Evolutionary conservation across 1,140 invertebrate species (phyloP).

Genomic region (Tetragnatha versicolor): DNA sequence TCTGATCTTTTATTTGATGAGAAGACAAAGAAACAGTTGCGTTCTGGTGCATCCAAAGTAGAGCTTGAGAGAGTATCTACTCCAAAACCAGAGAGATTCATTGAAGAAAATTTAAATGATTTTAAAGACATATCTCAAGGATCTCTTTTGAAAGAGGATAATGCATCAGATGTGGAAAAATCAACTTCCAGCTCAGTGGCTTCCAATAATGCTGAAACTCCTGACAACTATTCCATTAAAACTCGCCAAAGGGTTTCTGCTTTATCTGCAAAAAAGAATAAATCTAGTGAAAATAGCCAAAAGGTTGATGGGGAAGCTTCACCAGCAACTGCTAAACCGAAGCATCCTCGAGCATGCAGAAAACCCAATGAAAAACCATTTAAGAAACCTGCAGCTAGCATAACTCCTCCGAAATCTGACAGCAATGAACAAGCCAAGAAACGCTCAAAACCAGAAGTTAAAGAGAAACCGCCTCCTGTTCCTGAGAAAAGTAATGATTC

Average conservation of each 20-base stretch:
- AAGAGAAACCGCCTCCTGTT: background rate
- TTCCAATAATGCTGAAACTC: slow-evolving; percentile 5
- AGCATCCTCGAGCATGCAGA: slow-evolving; percentile 44
- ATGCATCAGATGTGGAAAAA: background rate
- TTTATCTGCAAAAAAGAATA: slow-evolving; percentile 6
- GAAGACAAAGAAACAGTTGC: slow-evolving; percentile 19
- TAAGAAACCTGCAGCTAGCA: background rate
- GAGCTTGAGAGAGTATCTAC: background rate
- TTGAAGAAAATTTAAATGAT: background rate
- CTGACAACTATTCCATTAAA: slow-evolving; percentile 44
- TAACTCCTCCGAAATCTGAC: background rate
- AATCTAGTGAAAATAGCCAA: slow-evolving; percentile 17
- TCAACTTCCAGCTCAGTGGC: background rate
- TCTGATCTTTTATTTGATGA: background rate
- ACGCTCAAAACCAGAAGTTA: background rate
- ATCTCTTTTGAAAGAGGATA: background rate
- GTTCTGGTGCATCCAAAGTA: background rate
- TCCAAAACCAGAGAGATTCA: background rate
- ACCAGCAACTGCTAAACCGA: slow-evolving; percentile 15
- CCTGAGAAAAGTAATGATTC: slow-evolving; percentile 9
- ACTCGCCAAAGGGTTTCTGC: slow-evolving; percentile 33
- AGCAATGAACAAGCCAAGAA: slow-evolving; percentile 3
- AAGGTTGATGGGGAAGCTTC: background rate
- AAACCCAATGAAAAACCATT: slow-evolving; percentile 28
- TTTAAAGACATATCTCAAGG: slow-evolving; percentile 4